These are phyloP conservation scores for Xenopus laevis DNA, from an alignment of 2,113 vertebrate genomes.

Conservation along the genomic window DNA sequence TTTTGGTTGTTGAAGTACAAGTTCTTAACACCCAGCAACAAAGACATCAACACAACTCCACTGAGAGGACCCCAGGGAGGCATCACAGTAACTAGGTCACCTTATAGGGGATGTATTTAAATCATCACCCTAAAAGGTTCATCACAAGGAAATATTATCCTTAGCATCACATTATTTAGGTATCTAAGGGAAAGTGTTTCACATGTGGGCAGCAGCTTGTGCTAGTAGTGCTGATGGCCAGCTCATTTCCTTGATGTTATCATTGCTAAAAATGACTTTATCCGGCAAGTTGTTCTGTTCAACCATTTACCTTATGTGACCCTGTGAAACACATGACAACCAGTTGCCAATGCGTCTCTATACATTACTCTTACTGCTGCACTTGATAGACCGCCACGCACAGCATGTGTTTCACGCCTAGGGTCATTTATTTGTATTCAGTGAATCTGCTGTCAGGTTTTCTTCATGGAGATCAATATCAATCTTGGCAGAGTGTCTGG, in stretches of 20 bases:
- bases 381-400: neutral
- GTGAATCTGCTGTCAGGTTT: neutral
- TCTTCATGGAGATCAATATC: neutral
- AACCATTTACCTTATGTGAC: slow-evolving; percentile 14
- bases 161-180: no score
- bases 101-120: no score
- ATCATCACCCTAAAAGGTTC: no score
- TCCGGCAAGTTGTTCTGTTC: no score
- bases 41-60: no score
- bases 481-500: neutral
- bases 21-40: no score
- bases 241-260: neutral
- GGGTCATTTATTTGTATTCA: neutral
- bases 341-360: neutral
- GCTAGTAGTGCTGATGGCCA: neutral
- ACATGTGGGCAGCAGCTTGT: no score
- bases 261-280: neutral
- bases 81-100: no score
- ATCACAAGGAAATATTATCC: no score
- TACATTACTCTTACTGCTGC: neutral
- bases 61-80: no score
- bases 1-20: no score
- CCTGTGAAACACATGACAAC: neutral
- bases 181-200: no score
- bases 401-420: neutral